Percentiles rank a stretch among this genome's conserved stretches.
Conservation (phyloP, 2,888 invertebrate species). For the Nomada flava region DNA sequence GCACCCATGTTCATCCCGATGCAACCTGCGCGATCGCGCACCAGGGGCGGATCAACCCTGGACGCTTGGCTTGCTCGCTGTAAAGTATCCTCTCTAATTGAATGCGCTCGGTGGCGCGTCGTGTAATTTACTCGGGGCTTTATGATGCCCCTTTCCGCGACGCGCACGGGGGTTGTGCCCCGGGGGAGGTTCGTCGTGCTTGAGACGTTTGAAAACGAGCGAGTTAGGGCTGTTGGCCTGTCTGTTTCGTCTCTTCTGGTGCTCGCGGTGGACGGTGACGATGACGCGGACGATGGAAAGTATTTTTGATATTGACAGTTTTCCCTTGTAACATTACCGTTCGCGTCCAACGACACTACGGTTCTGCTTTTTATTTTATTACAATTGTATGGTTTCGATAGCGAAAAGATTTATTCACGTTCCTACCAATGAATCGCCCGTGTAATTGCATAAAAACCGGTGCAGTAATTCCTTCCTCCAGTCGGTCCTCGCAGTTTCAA, state of each 20-base stretch:
- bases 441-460: no score
- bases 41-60: constrained; percentile 71
- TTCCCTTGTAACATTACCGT: no score
- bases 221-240: neutral
- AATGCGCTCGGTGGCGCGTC: constrained; percentile 51
- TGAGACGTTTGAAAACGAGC: constrained; percentile 27
- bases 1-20: constrained; percentile 54
- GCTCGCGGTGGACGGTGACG: neutral
- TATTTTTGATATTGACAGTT: no score
- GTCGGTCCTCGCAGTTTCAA: no score
- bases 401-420: no score
- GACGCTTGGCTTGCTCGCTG: constrained; percentile 43
- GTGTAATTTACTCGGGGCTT: constrained; percentile 40
- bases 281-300: no score
- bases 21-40: constrained; percentile 62
- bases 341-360: no score
- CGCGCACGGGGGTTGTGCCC: constrained; percentile 23
- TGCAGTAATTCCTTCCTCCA: no score
- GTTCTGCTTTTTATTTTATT: no score
- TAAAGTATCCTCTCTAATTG: constrained; percentile 63
- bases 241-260: neutral
- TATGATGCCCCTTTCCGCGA: constrained; percentile 11
- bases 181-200: constrained; percentile 9
- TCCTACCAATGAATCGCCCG: no score
- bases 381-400: no score